These are phyloP conservation scores for Sesamia inferens DNA, from an alignment of 2,888 invertebrate species.

Conservation along the genomic window DNA sequence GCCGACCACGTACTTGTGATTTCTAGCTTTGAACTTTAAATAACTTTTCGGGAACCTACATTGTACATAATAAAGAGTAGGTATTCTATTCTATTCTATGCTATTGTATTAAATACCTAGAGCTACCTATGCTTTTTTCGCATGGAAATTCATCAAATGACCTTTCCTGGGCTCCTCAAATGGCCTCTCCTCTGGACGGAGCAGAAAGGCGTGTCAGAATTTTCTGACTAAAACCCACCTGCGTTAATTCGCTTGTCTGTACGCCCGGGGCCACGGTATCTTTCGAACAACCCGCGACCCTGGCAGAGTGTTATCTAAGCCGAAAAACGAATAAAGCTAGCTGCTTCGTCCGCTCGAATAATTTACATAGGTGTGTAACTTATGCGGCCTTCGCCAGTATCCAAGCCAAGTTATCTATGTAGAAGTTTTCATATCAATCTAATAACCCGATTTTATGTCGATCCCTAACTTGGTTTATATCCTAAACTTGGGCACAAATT, in stretches of 20 bases:
- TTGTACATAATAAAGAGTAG: not conserved
- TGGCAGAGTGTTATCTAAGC: not conserved
- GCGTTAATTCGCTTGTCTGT: too few species aligned
- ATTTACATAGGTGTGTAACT: conserved; percentile 42
- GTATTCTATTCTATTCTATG: too few species aligned
- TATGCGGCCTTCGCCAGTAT: conserved; percentile 23
- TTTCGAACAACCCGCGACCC: too few species aligned
- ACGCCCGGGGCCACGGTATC: too few species aligned
- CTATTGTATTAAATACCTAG: not conserved
- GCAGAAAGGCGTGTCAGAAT: too few species aligned
- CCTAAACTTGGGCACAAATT: conserved; percentile 26
- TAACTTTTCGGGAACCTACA: conserved; percentile 32
- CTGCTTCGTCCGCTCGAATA: conserved; percentile 20
- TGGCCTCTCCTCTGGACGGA: too few species aligned
- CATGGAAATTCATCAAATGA: too few species aligned
- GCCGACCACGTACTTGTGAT: conserved; percentile 37
- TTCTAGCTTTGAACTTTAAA: conserved; percentile 46
- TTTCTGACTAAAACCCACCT: too few species aligned
- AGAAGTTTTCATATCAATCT: conserved; percentile 50
- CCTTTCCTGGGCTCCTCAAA: too few species aligned
- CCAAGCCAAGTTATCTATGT: conserved; percentile 26
- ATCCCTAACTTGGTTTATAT: conserved; percentile 37
- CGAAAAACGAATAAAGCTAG: conserved; percentile 36
- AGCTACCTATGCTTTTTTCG: conserved; percentile 3
- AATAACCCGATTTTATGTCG: conserved; percentile 33